Base-by-base conservation (phyloP, 2,797 vertebrate species). In the Graptemys geographica region DNA sequence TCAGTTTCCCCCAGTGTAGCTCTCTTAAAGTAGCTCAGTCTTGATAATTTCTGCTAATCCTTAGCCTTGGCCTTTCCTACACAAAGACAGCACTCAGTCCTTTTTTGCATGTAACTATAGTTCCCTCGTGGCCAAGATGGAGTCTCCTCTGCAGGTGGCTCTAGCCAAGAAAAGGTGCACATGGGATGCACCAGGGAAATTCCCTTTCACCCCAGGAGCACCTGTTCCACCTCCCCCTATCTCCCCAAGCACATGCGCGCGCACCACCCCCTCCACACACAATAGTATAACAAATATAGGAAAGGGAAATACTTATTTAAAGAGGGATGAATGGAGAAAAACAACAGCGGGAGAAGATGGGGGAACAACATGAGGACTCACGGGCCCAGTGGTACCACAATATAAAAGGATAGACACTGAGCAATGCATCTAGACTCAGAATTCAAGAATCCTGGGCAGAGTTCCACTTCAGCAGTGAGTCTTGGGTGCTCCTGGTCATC, bases 1-100 rank as follows among this genome's bases (percentile, higher is more conserved):
- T 93, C 89, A 90, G 92, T 96, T 94, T 90, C 79, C 49, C 55
- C 83, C 81, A 95, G 53, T 96, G 91, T 94, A 74, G 55, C 86
- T 90, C 49, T 80, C 8, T 49, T 69, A 83, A 31, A 53, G 83
- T 87, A 94, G 44, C 11, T 49, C 33, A 1, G 0, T 84, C 87
- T 86, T 92, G 92, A 94, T 93, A 93, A 97, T 86, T 93, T 90
- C 0, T 83, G 57, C 21, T 57, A 90, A 55, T 80, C 83, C 47
- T 15, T 93, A 90, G 79, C 57, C 80, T 86, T 69, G 44, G 84
- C 57, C 79, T 18, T 87, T 83, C 84, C 92, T 84, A 83, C 79
- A 78, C 79, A 95, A 92, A 84, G 41, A 88, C 2, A 92, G n/a
- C 84, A 57, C n/a, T 72, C 69, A 25, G 69, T 72, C n/a, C n/a